These are phyloP conservation scores for Gymnobelideus leadbeateri DNA, from an alignment of 2,113 vertebrate species.

Conservation along the genomic window DNA sequence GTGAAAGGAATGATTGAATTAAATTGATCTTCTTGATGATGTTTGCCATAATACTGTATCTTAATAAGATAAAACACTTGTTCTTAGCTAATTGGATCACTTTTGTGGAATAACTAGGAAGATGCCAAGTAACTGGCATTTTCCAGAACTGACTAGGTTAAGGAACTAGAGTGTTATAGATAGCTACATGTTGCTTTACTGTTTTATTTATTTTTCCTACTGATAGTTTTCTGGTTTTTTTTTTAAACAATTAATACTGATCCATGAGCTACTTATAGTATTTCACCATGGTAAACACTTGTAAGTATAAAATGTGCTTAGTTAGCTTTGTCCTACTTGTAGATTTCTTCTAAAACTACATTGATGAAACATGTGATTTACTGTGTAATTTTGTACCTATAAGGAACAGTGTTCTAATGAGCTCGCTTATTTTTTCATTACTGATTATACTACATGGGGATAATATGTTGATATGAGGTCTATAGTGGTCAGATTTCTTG, in stretches of 20 bases:
- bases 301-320: neutral
- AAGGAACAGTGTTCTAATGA: neutral
- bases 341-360: neutral
- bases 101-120: constrained; percentile 40
- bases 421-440: neutral
- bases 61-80: constrained; percentile 35
- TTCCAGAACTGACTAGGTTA: constrained; percentile 38
- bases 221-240: constrained; percentile 14
- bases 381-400: neutral
- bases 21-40: constrained; percentile 41
- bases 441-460: neutral
- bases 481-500: neutral
- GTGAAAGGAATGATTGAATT: constrained; percentile 15
- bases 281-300: neutral
- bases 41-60: constrained; percentile 16
- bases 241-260: neutral
- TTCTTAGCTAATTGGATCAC: constrained; percentile 43
- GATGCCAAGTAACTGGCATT: constrained; percentile 41
- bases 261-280: neutral
- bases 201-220: constrained; percentile 32
- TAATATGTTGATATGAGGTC: neutral
- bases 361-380: neutral
- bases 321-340: neutral
- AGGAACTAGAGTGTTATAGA: neutral
- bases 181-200: constrained; percentile 43